phyloP scores from a whole-genome alignment of 2,113 vertebrate genomes.

The Leuciscus idus region DNA sequence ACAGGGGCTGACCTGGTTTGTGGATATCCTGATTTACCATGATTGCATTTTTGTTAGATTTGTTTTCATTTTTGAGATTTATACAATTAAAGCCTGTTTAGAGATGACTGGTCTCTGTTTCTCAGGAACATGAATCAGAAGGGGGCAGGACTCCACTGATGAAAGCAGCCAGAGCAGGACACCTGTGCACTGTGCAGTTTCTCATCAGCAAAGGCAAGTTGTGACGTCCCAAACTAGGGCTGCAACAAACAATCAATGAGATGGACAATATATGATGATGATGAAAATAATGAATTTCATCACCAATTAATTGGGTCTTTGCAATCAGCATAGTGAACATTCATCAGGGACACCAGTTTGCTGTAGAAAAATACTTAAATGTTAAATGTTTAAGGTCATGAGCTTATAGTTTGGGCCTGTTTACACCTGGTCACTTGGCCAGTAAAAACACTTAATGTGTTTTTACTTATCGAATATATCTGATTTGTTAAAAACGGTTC shows the following conservation, averaged over 20 bases:
- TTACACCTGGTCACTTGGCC: no score
- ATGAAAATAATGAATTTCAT: background rate
- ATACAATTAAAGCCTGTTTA: background rate
- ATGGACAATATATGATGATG: background rate
- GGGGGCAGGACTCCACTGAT: constrained; percentile 96
- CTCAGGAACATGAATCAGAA: constrained; percentile 96
- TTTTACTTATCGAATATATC: no score
- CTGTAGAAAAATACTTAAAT: background rate
- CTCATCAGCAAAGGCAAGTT: constrained; percentile 94
- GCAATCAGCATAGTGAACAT: background rate
- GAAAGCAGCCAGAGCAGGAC: constrained; percentile 98
- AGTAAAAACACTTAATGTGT: no score
- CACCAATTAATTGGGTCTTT: background rate
- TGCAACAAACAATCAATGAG: background rate
- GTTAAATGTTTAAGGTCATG: no score
- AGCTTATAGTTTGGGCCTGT: no score
- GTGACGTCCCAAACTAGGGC: background rate
- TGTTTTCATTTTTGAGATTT: background rate
- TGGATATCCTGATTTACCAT: constrained; percentile 2
- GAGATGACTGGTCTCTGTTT: constrained; percentile 8
- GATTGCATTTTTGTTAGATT: background rate
- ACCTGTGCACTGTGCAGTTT: constrained; percentile 98
- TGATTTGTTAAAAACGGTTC: no score
- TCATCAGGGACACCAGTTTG: background rate
- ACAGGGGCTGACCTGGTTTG: constrained; percentile 95